Base-by-base conservation (phyloP, 2,113 vertebrate genomes). In the Stegastes partitus region DNA sequence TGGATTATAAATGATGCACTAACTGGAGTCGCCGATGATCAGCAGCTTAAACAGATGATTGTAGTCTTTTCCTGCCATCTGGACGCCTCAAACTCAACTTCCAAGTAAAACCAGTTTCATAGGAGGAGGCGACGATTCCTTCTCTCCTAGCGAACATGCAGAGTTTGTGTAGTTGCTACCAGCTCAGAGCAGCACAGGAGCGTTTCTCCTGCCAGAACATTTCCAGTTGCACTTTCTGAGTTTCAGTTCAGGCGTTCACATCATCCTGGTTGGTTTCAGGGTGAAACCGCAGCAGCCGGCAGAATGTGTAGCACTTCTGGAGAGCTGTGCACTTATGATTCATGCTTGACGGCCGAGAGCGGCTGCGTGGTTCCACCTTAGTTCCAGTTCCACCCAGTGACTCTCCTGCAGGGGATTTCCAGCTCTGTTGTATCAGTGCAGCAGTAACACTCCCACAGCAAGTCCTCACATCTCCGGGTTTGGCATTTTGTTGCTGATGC, bases 11-110 rank as follows among this genome's bases (percentile, higher is more conserved):
- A 42, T 5, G 15, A 75, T 22, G 45, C 54, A 95, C 95, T 95
- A 74, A 96, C 95, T 95, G 69, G 95, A 96, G 89, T 96, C 95
- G 89, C 95, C 95, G 1, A 96, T 96, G 92, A 96, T 96, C 83
- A 96, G 95, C 85, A 96, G 92, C 54, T 96, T 96, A 64, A 96
- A 96, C 63, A 96, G 94, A 72, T 96, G 95, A 75, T 95, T 93
- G 87, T 96, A 96, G 86, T 96, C 95, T 77, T 96, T 96, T 57
- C 90, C 93, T 0, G 95, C 95, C 95, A 96, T 96, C 47, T 64
- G 49, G 51, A 47, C 9, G 59, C 74, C 44, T 74, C 18, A 53
- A 9, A 3, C 56, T 53, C 54, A 19, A 55, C 49, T 9, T 50
- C 21, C 59, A 12, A 74, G 73, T 77, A 21, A 61, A 83, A 53